Evolutionary conservation across 2,113 vertebrate species (phyloP).

Genomic region (Corydoras sp.): DNA sequence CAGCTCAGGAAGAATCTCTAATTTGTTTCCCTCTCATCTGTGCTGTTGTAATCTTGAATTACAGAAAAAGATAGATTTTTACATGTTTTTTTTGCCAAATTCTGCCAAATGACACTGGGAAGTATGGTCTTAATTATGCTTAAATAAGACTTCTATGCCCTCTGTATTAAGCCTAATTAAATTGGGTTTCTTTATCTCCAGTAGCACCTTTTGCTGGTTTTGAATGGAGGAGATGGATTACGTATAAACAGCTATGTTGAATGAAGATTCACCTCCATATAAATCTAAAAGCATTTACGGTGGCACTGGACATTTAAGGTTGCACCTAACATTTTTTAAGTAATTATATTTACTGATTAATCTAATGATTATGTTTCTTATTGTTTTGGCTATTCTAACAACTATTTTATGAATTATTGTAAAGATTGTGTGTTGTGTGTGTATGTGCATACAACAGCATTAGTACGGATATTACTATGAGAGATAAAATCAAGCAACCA

Average conservation of each 20-base stretch:
- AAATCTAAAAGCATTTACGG: no score
- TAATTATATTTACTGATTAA: no score
- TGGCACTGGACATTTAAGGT: no score
- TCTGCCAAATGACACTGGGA: not conserved
- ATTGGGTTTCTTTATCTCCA: conserved; percentile 2
- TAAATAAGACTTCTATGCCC: conserved; percentile 1
- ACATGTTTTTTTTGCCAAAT: not conserved
- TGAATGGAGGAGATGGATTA: conserved; percentile 7
- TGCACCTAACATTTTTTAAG: no score
- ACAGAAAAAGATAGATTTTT: conserved; percentile 8
- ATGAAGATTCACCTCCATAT: no score
- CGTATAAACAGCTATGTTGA: not conserved
- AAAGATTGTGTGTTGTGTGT: no score
- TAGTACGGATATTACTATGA: no score
- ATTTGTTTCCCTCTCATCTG: conserved; percentile 24
- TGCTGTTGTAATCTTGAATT: conserved; percentile 17
- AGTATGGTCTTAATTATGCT: not conserved
- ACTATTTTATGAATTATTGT: no score
- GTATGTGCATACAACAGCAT: no score
- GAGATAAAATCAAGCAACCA: no score
- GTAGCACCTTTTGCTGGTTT: not conserved
- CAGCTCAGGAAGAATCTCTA: conserved; percentile 23
- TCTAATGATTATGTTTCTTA: no score
- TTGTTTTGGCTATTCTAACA: no score
- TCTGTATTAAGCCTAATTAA: conserved; percentile 12